Evolutionary conservation across 2,888 invertebrate species (phyloP), one percentile per base, ranked within the genome.

Genomic region (Tromatobia lineatoria): DNA sequence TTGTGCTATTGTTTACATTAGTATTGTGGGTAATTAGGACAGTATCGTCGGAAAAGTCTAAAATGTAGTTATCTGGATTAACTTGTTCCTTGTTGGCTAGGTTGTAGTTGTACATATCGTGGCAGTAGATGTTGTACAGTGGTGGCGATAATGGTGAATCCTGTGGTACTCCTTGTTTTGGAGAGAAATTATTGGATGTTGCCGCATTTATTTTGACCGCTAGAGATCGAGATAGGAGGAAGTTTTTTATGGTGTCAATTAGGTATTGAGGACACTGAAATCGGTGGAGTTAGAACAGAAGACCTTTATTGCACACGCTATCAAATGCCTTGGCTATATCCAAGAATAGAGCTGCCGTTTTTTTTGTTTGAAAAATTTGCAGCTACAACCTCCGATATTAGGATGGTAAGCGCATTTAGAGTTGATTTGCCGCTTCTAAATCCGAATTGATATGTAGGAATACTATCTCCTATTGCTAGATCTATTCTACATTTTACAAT

Each of bases 81-180:
- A 57, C 2, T 2, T 13, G 6, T 25, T 23, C 25, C 11, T 57
- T 57, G 25, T 57, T 10, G 25, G 0, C 54, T 38, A 45, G 18
- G 18, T 70, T 54, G 38, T 69, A 70, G 42, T n/a, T n/a, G n/a
- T n/a, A n/a, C n/a, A n/a, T n/a, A n/a, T n/a, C n/a, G n/a, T n/a
- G n/a, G n/a, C n/a, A 78, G 15, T 38, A 78, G 15, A 78, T 45
- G 34, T 78, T 78, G 20, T 78, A 78, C 2, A 78, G 47, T 4
- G 71, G 59, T 18, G 70, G 78, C 11, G 78, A 78, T 23, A 78
- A 25, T 18, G 78, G 78, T 20, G 78, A 78, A 10, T 57, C 78
- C 11, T 78, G 78, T 8, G 78, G 78, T 25, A 78, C 78, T 34
- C 78, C 78, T 61, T 78, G 70, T 71, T 78, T 42, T 42, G 70